Evolutionary conservation across 2,888 invertebrate species (phyloP).

Genomic region (Epinotia bilunana): DNA sequence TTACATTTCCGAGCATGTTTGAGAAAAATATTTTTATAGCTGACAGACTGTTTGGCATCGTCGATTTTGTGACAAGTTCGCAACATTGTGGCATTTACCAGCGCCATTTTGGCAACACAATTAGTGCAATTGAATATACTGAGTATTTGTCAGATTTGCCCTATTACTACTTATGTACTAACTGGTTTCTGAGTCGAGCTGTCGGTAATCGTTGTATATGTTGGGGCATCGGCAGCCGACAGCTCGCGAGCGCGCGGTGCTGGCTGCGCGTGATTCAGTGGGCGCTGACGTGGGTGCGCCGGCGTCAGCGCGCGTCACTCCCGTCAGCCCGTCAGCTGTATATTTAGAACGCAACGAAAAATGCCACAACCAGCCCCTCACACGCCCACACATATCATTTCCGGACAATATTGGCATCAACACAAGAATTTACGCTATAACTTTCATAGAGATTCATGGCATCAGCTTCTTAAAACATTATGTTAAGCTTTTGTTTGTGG

Average conservation of each 20-base stretch:
- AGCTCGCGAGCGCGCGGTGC: neutral
- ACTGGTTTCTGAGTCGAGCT: no score
- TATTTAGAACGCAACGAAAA: slow-evolving; percentile 74
- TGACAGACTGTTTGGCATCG: no score
- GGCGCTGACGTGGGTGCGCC: slow-evolving; percentile 71
- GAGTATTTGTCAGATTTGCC: no score
- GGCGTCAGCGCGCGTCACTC: slow-evolving; percentile 74
- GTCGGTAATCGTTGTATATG: no score
- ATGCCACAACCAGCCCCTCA: slow-evolving; percentile 50
- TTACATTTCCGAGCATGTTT: no score
- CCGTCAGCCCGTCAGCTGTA: slow-evolving; percentile 66
- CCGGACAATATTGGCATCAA: slow-evolving; percentile 69
- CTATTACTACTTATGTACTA: no score
- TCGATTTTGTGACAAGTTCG: no score
- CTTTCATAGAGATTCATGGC: slow-evolving; percentile 26
- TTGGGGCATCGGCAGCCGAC: no score
- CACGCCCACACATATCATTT: slow-evolving; percentile 68
- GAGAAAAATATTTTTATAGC: no score
- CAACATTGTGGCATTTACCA: no score
- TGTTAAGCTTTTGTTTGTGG: slow-evolving; percentile 24
- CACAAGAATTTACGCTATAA: slow-evolving; percentile 54
- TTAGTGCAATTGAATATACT: no score
- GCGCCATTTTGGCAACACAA: no score
- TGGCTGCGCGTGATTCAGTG: slow-evolving; percentile 70
- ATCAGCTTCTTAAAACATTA: slow-evolving; percentile 23